phyloP scores from a whole-genome alignment of 2,797 vertebrate species.

The Acomys russatus region DNA sequence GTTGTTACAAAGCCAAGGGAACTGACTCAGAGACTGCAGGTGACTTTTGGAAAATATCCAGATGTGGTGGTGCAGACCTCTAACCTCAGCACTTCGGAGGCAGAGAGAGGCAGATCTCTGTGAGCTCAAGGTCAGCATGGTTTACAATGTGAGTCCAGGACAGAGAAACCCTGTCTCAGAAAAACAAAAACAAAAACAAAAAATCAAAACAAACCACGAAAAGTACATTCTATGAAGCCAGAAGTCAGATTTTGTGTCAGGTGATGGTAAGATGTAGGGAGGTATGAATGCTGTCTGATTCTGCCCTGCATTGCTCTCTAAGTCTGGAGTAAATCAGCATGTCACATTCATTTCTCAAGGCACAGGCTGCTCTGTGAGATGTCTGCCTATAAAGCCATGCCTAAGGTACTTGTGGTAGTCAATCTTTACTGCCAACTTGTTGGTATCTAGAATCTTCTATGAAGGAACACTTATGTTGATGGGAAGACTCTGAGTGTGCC shows the following conservation, averaged over 20 bases:
- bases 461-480: not conserved
- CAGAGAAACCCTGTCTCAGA: no score
- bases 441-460: not conserved
- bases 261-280: not conserved
- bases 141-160: no score
- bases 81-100: no score
- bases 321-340: not conserved
- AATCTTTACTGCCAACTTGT: not conserved
- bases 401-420: not conserved
- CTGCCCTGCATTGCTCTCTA: not conserved
- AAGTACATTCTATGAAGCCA: not conserved
- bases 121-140: no score
- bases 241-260: not conserved
- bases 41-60: not conserved
- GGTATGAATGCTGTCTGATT: not conserved
- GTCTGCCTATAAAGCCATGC: not conserved
- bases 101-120: no score
- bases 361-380: not conserved
- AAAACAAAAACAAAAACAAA: no score
- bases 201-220: no score
- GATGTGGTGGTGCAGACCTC: no score
- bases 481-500: no score
- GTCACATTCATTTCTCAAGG: not conserved
- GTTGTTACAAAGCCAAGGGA: not conserved
- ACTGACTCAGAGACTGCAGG: not conserved